These are phyloP conservation scores for Luehdorfia chinensis DNA, from an alignment of 1,140 invertebrate species.

Conservation along the genomic window DNA sequence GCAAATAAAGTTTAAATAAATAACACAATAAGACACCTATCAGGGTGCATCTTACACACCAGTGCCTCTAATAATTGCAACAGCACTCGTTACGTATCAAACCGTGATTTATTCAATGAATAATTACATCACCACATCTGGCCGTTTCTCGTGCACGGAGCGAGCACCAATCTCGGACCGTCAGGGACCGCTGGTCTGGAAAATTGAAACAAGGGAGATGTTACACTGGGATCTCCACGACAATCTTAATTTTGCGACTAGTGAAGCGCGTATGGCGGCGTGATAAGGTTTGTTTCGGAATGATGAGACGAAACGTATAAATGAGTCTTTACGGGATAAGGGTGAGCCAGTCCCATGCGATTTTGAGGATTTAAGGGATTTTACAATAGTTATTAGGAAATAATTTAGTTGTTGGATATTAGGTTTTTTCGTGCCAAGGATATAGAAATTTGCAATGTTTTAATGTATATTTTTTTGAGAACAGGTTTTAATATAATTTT, in stretches of 20 bases:
- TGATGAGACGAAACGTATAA: not conserved
- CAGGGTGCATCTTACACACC: not conserved
- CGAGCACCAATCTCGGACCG: slow-evolving; percentile 43
- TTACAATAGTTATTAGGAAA: slow-evolving; percentile 39
- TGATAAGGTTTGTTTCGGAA: not conserved
- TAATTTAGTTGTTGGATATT: slow-evolving; percentile 30
- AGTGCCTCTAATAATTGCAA: slow-evolving; percentile 1
- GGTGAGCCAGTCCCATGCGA: slow-evolving; percentile 38
- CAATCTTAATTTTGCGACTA: slow-evolving; percentile 8
- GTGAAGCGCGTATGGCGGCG: not conserved
- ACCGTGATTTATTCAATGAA: slow-evolving; percentile 12
- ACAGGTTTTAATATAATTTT: too few species aligned
- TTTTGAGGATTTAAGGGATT: slow-evolving; percentile 50
- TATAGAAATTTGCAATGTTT: too few species aligned
- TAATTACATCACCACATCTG: slow-evolving; percentile 11
- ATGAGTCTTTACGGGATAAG: slow-evolving; percentile 4
- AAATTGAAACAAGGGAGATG: slow-evolving; percentile 68
- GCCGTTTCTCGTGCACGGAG: slow-evolving; percentile 3
- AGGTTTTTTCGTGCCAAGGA: too few species aligned
- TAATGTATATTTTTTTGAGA: too few species aligned
- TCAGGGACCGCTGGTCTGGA: slow-evolving; percentile 55
- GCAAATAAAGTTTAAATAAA: too few species aligned
- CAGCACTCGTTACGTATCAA: not conserved
- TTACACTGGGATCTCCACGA: not conserved
- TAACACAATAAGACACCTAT: too few species aligned